Evolutionary conservation across 2,113 vertebrate species (phyloP), one percentile per base, ranked within the genome.

Genomic region (Morone saxatilis): DNA sequence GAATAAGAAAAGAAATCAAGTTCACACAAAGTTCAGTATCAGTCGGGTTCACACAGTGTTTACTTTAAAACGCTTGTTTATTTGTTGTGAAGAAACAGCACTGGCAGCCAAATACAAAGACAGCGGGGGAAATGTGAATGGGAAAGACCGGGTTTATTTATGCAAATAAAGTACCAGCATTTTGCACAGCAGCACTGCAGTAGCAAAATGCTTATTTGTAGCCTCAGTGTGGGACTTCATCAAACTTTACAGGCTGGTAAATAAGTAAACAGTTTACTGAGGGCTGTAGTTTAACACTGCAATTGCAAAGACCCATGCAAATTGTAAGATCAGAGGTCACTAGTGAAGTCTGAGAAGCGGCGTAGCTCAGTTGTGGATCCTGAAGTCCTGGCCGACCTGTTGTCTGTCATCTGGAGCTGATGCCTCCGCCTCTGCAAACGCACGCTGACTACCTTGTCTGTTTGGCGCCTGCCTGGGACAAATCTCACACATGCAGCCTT

Each of bases 81-180:
- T 56, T 76, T 62, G 5, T 48, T 40, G 22, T 50, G 11, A n/a
- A 40, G 40, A 22, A 81, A 41, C 47, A 69, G 38, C 36, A 36
- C 3, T 1, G 25, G 50, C 11, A 25, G 71, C 2, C 47, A 38
- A 76, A 70, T 40, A 47, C 3, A 25, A 7, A 62, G 41, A 57
- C 50, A 73, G 40, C 31, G 40, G 51, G 45, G 50, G 14, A 75
- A 78, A 77, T 36, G 51, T 61, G 25, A 41, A 51, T 8, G 2
- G 53, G 38, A 6, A 53, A 60, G 45, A 68, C 0, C 6, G 14
- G n/a, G 25, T 50, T 74, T 71, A 17, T 76, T 68, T 40, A 59
- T 67, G 41, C 48, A 86, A 63, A 51, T 83, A 71, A 38, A 83
- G 51, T 6, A 12, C 13, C 62, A 77, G 14, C 2, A 16, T 53